Evolutionary conservation across 2,888 invertebrate genomes (phyloP).

Genomic region (Lasioglossum zephyrum): DNA sequence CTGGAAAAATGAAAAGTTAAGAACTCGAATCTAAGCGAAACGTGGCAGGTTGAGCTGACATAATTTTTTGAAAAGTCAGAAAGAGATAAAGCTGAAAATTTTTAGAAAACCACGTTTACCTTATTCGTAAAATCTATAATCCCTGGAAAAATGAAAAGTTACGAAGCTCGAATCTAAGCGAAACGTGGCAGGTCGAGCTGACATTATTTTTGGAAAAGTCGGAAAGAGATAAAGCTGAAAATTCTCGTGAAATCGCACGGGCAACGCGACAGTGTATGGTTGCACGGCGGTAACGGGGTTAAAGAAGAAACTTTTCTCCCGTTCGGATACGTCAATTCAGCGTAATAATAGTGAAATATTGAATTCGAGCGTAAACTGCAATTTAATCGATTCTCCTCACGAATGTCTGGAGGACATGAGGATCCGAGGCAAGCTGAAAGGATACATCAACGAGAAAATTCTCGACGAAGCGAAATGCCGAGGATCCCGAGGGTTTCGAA

Average conservation of each 20-base stretch:
- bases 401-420: constrained; percentile 69
- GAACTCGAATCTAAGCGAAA: neutral
- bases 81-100: neutral
- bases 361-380: constrained; percentile 71
- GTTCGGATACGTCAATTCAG: constrained; percentile 46
- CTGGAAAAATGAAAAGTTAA: too few relatives aligned
- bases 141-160: too few relatives aligned
- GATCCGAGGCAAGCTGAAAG: constrained; percentile 32
- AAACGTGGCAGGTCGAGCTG: too few relatives aligned
- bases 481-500: constrained; percentile 57
- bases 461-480: constrained; percentile 58
- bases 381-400: constrained; percentile 67
- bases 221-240: neutral
- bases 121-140: too few relatives aligned
- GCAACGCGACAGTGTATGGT: neutral
- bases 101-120: neutral
- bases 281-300: constrained; percentile 11
- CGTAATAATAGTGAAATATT: constrained; percentile 72
- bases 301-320: constrained; percentile 47
- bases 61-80: too few relatives aligned
- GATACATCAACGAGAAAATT: constrained; percentile 50
- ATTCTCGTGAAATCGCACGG: neutral
- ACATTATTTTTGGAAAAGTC: too few relatives aligned
- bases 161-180: too few relatives aligned
- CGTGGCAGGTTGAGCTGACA: too few relatives aligned